phyloP scores from a whole-genome alignment of 1,140 invertebrate genomes.

The Camponotus pennsylvanicus region DNA sequence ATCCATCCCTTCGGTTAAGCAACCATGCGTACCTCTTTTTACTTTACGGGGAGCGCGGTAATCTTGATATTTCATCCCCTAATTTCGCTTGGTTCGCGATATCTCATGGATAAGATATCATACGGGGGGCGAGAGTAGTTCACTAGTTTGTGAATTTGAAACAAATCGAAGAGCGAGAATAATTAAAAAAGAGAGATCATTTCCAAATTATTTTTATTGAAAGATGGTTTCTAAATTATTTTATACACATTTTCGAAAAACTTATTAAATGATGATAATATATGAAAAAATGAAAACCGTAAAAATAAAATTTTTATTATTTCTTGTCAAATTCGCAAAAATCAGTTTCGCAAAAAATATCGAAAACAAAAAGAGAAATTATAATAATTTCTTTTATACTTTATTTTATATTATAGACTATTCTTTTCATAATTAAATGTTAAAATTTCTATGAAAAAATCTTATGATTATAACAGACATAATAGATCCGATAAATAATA shows the following conservation, averaged over 20 bases:
- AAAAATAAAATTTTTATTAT: neutral
- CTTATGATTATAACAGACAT: neutral
- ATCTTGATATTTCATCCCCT: conserved; percentile 54
- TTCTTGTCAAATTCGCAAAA: neutral
- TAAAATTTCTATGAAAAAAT: conserved; percentile 8
- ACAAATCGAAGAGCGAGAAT: neutral
- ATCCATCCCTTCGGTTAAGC: conserved; percentile 83
- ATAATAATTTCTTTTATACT: neutral
- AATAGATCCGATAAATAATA: no score
- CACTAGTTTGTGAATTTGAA: conserved; percentile 6
- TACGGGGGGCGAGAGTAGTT: neutral
- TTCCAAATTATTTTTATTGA: neutral
- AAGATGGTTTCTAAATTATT: neutral
- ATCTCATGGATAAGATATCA: conserved; percentile 63
- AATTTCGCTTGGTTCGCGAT: conserved; percentile 71
- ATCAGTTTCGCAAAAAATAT: neutral
- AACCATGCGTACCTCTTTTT: conserved; percentile 80
- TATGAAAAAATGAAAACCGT: neutral
- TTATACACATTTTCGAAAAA: neutral
- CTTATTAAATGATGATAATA: neutral
- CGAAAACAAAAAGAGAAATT: neutral
- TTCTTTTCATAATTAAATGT: neutral
- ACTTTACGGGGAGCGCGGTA: conserved; percentile 66
- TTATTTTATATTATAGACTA: neutral
- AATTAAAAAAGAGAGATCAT: neutral